These are phyloP conservation scores for Drosophila sordidula DNA, from an alignment of 2,888 invertebrate genomes.

Conservation along the genomic window DNA sequence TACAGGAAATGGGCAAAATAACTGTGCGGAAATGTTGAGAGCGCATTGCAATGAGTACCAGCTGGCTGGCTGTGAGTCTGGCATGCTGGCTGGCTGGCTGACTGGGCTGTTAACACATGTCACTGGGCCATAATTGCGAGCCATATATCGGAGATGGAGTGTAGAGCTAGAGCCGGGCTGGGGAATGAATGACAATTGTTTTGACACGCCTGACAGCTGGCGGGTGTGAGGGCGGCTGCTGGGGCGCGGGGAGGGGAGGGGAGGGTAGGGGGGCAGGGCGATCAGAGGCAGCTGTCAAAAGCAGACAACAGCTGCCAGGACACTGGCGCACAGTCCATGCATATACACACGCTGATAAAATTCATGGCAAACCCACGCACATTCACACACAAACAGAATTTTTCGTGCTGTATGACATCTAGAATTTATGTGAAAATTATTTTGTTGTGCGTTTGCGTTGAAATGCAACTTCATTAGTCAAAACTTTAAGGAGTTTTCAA, in stretches of 20 bases:
- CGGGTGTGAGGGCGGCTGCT: neutral
- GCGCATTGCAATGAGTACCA: slow-evolving; percentile 31
- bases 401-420: slow-evolving; percentile 33
- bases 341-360: slow-evolving; percentile 32
- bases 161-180: slow-evolving; percentile 33
- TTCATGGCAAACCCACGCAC: slow-evolving; percentile 27
- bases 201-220: slow-evolving; percentile 62
- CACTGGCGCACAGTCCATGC: slow-evolving; percentile 7
- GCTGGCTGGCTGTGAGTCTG: neutral
- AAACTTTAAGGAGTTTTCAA: slow-evolving; percentile 38
- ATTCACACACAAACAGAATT: slow-evolving; percentile 62
- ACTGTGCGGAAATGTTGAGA: slow-evolving; percentile 66
- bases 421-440: slow-evolving; percentile 49
- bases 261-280: no score
- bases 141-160: slow-evolving; percentile 24
- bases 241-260: neutral
- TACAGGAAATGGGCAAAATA: slow-evolving; percentile 74
- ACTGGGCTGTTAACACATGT: slow-evolving; percentile 68
- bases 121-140: slow-evolving; percentile 68
- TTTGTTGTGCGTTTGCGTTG: slow-evolving; percentile 27
- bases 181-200: slow-evolving; percentile 73
- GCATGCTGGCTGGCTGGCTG: slow-evolving; percentile 1
- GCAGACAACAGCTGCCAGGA: slow-evolving; percentile 30
- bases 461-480: slow-evolving; percentile 40
- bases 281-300: slow-evolving; percentile 41